phyloP scores from a whole-genome alignment of 2,113 vertebrate genomes.

The Amblyopsis rosae region DNA sequence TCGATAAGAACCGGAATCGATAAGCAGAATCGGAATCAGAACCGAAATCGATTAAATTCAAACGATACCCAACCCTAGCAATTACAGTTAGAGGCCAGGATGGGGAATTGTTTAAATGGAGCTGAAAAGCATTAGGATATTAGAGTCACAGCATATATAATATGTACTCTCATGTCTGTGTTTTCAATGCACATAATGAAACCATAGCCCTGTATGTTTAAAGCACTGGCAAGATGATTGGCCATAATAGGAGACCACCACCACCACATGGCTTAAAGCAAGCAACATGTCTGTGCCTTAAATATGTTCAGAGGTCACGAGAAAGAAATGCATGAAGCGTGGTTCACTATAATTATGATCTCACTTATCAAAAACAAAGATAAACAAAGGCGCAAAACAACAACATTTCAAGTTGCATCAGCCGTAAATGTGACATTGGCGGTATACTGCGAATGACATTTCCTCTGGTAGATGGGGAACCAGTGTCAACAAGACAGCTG shows the following conservation, averaged over 20 bases:
- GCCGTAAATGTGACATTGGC: slow-evolving; percentile 3
- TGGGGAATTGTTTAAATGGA: not conserved
- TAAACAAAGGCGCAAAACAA: too few species aligned
- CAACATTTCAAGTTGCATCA: not conserved
- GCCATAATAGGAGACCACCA: not conserved
- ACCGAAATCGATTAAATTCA: too few species aligned
- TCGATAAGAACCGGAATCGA: too few species aligned
- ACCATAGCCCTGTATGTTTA: not conserved
- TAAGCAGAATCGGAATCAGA: too few species aligned
- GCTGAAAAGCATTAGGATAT: not conserved
- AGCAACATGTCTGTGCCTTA: too few species aligned
- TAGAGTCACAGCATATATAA: not conserved
- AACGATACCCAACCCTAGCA: too few species aligned
- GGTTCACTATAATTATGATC: not conserved
- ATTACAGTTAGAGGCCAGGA: not conserved
- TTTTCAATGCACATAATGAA: not conserved
- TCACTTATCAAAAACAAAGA: not conserved
- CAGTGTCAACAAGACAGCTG: slow-evolving; percentile 4
- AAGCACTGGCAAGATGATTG: not conserved
- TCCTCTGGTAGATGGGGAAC: slow-evolving; percentile 9
- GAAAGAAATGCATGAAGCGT: too few species aligned
- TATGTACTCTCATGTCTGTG: not conserved
- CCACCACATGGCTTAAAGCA: too few species aligned
- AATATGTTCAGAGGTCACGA: too few species aligned
- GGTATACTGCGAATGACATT: slow-evolving; percentile 34